Conservation (phyloP, 2,113 vertebrate species). For the Struthidea cinerea region DNA sequence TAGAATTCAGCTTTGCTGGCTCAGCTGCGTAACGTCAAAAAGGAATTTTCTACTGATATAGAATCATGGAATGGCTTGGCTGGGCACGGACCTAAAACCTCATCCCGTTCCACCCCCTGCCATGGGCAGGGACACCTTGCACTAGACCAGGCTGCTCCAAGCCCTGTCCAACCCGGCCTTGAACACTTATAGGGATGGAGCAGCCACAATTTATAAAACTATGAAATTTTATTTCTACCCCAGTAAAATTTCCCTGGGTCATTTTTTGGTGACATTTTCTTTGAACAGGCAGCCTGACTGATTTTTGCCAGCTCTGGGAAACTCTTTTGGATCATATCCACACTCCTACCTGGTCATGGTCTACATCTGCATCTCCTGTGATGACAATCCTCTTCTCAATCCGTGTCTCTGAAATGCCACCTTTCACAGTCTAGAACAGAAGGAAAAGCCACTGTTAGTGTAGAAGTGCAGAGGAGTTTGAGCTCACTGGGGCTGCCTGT, state of each 20-base stretch:
- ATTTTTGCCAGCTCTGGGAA: not conserved
- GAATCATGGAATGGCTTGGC: not conserved
- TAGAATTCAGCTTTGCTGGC: not conserved
- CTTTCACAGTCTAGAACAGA: slow-evolving; percentile 89
- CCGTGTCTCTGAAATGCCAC: slow-evolving; percentile 94
- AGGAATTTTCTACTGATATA: not conserved
- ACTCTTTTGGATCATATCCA: not conserved
- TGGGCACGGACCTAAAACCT: not conserved
- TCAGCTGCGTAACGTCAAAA: not conserved
- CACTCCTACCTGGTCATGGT: slow-evolving; percentile 92
- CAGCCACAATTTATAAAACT: not conserved
- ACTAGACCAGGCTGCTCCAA: not conserved
- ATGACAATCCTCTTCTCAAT: slow-evolving; percentile 99
- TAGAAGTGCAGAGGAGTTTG: not conserved
- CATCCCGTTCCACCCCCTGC: not conserved
- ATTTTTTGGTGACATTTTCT: not conserved
- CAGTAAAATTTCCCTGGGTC: not conserved
- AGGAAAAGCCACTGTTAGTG: not conserved
- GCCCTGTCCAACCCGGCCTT: not conserved
- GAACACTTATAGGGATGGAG: not conserved
- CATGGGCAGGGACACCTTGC: not conserved
- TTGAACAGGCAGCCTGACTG: not conserved
- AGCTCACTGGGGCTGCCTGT: not conserved
- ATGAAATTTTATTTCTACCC: not conserved
- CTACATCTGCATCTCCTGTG: slow-evolving; percentile 93